A percentile compares a stretch with the other conserved stretches of the same genome.
Conservation (phyloP, 2,797 vertebrate genomes). For the Anomalospiza imberbis region DNA sequence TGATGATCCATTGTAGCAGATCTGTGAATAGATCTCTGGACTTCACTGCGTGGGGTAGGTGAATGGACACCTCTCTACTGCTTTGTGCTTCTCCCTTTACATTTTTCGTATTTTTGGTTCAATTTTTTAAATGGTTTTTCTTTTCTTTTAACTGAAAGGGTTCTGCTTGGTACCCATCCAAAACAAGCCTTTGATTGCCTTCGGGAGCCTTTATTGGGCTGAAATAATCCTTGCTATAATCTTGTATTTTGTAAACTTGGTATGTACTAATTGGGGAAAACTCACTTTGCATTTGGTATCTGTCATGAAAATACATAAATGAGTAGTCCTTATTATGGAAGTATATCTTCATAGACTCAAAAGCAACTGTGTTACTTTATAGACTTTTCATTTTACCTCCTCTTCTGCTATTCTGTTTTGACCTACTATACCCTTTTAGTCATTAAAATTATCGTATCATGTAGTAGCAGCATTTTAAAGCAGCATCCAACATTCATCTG, state of each 20-base stretch:
- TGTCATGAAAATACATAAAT: background rate
- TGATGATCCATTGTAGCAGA: background rate
- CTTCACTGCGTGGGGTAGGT: background rate
- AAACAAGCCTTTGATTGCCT: background rate
- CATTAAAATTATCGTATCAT: background rate
- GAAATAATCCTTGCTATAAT: background rate
- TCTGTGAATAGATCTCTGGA: background rate
- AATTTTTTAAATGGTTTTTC: background rate
- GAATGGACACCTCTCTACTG: background rate
- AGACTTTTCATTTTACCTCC: background rate
- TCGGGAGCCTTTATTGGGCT: background rate
- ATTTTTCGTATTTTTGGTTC: background rate
- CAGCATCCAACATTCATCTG: background rate
- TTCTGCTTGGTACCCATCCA: background rate
- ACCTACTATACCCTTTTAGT: background rate
- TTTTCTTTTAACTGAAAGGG: background rate
- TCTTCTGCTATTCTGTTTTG: background rate
- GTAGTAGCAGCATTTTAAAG: background rate
- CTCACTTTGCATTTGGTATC: background rate
- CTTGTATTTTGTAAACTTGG: background rate
- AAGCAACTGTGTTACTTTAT: background rate
- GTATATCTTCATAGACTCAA: background rate
- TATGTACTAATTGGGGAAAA: background rate
- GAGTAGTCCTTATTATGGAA: background rate
- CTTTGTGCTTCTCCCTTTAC: background rate